Conservation (phyloP, 2,113 vertebrate genomes). For the Onychostruthus taczanowskii region DNA sequence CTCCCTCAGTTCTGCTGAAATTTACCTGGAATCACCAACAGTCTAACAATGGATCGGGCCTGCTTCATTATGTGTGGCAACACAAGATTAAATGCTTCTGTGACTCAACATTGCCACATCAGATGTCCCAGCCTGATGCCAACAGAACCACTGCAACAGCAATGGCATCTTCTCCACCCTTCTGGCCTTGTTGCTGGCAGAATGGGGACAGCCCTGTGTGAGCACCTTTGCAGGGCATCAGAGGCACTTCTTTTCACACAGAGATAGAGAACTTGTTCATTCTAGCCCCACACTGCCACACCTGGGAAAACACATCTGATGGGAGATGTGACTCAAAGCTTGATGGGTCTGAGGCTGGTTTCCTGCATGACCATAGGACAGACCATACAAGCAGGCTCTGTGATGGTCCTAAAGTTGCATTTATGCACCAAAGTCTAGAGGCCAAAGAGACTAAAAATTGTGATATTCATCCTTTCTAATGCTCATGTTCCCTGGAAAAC, state of each 20-base stretch:
- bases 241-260: background rate
- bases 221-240: background rate
- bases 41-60: fast-evolving
- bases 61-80: background rate
- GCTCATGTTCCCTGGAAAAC: background rate
- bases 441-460: background rate
- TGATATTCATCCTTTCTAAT: background rate
- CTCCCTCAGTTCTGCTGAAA: background rate
- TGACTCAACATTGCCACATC: background rate
- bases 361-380: background rate
- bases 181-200: background rate
- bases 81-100: background rate
- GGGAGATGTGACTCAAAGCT: background rate
- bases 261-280: background rate
- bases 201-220: background rate
- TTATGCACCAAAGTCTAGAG: background rate
- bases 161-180: background rate
- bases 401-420: background rate
- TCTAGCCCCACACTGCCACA: background rate
- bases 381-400: background rate
- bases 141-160: background rate
- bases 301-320: background rate
- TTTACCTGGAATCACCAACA: background rate
- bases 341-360: background rate
- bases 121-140: background rate